These are phyloP conservation scores for Lepus timidus DNA, from an alignment of 2,113 vertebrate species.

Conservation along the genomic window DNA sequence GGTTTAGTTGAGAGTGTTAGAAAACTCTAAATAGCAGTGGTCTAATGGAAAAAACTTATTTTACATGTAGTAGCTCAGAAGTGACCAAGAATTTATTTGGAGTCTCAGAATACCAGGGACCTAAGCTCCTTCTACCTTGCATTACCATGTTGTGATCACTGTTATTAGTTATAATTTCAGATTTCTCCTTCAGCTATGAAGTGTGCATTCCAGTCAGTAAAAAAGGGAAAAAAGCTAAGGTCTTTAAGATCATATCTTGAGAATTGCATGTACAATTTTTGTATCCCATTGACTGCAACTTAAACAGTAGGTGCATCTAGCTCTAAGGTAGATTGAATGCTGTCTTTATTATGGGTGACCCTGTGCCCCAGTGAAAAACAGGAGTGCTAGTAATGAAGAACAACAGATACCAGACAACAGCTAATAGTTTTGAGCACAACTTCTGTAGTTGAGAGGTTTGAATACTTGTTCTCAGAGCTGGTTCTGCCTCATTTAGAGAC, in stretches of 20 bases:
- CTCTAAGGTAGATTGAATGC: conserved; percentile 31
- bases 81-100: background rate
- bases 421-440: background rate
- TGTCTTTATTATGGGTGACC: conserved; percentile 7
- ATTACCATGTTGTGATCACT: background rate
- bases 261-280: background rate
- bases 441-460: background rate
- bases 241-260: background rate
- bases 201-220: background rate
- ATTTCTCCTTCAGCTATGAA: background rate
- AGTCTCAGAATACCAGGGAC: background rate
- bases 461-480: conserved; percentile 17
- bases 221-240: background rate
- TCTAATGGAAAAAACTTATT: background rate
- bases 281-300: background rate
- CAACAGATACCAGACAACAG: background rate
- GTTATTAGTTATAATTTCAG: background rate
- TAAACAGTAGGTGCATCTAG: background rate
- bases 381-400: conserved; percentile 4
- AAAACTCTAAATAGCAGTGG: conserved; percentile 23
- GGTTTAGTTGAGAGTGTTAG: background rate
- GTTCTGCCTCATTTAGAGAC: background rate
- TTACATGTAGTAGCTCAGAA: background rate
- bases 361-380: background rate
- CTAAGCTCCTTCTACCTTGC: background rate